Conservation (phyloP, 2,888 invertebrate genomes). For the Dinocampus coccinellae region DNA sequence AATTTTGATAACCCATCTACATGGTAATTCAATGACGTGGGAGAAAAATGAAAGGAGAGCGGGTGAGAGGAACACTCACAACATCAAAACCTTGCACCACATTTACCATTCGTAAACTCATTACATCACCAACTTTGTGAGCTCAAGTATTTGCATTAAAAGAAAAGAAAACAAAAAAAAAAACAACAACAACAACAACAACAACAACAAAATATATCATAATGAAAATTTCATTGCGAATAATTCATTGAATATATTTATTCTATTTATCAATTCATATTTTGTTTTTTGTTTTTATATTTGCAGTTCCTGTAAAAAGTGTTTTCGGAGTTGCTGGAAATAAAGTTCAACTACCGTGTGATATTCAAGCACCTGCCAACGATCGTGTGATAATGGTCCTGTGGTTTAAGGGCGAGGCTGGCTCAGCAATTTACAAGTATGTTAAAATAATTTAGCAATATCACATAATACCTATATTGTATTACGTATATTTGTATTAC, state of each 20-base stretch:
- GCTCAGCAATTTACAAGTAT: constrained; percentile 89
- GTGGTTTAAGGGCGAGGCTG: constrained; percentile 89
- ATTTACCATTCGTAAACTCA: constrained; percentile 49
- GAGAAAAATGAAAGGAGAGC: constrained; percentile 41
- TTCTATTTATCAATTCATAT: not conserved
- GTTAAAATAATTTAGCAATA: constrained; percentile 38
- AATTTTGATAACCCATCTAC: constrained; percentile 64
- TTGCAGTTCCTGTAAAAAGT: constrained; percentile 84
- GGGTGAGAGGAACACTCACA: constrained; percentile 17
- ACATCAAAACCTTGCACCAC: constrained; percentile 47
- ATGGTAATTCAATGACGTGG: constrained; percentile 62
- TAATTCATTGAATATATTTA: not conserved
- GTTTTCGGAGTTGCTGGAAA: constrained; percentile 86
- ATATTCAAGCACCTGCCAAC: constrained; percentile 84
- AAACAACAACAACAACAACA: no score
- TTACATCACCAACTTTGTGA: constrained; percentile 46
- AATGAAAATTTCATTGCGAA: not conserved
- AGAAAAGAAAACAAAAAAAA: not conserved
- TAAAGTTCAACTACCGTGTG: constrained; percentile 88
- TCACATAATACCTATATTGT: not conserved
- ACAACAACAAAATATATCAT: not conserved
- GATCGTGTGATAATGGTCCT: constrained; percentile 90
- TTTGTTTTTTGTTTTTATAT: constrained; percentile 6
- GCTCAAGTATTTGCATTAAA: constrained; percentile 26
- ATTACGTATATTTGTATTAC: no score